Conservation (phyloP, 1,140 invertebrate genomes). For the Lamellibrachia luymesi region DNA sequence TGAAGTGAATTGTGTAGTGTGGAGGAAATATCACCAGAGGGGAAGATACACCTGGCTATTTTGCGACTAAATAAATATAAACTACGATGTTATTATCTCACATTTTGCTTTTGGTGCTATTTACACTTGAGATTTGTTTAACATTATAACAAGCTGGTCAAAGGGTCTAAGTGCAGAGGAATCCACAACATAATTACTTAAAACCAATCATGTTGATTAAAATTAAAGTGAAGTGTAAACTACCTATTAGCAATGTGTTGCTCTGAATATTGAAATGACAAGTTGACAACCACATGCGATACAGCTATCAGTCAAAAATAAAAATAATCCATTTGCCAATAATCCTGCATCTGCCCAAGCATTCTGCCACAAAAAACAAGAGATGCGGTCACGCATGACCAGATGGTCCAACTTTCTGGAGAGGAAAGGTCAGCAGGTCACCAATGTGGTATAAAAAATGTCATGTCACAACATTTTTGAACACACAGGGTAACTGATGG, state of each 20-base stretch:
- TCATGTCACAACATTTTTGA: not conserved
- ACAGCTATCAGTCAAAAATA: not conserved
- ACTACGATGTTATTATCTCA: no score
- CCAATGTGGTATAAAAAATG: not conserved
- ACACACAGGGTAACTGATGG: not conserved
- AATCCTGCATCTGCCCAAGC: not conserved
- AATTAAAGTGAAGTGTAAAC: not conserved
- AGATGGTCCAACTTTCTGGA: not conserved
- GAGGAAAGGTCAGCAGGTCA: not conserved
- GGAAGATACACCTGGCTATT: no score
- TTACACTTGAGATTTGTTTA: not conserved
- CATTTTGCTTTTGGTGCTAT: not conserved
- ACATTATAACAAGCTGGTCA: not conserved
- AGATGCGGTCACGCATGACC: not conserved
- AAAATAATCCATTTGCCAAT: not conserved
- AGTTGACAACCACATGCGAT: not conserved
- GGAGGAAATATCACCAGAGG: no score
- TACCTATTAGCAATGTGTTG: not conserved
- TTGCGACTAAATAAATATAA: no score
- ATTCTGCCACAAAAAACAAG: not conserved
- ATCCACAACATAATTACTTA: not conserved
- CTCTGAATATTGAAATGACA: not conserved
- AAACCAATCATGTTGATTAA: not conserved
- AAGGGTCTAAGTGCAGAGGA: not conserved
- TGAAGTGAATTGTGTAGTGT: no score